Percentiles rank a stretch among this genome's conserved stretches.
These are phyloP conservation scores for Prosapia bicincta DNA, from an alignment of 2,888 invertebrate genomes.

Conservation along the genomic window DNA sequence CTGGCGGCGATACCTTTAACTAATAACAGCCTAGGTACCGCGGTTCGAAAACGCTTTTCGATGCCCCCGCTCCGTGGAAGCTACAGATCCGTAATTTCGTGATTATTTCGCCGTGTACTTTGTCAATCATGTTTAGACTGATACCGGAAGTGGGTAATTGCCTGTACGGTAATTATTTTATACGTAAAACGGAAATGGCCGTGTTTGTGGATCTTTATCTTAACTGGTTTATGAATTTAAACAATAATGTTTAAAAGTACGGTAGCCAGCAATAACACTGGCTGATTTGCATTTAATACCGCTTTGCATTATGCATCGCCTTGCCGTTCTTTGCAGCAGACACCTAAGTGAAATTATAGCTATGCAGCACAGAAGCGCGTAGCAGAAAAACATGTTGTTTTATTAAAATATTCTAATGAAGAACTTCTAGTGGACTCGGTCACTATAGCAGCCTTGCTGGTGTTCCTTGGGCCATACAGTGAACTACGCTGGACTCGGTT, in stretches of 20 bases:
- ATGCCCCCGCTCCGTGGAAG: too few species aligned
- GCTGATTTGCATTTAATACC: neutral
- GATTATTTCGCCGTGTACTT: neutral
- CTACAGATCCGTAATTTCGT: neutral
- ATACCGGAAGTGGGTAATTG: neutral
- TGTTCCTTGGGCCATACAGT: too few species aligned
- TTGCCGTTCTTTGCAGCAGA: neutral
- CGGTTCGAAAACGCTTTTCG: neutral
- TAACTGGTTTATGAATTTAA: neutral
- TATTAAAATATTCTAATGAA: too few species aligned
- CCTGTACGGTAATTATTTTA: neutral
- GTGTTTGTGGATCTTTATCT: neutral
- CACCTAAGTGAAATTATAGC: too few species aligned
- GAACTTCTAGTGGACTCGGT: too few species aligned
- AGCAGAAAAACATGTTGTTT: too few species aligned
- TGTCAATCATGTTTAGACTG: neutral
- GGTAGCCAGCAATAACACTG: neutral
- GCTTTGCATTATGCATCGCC: neutral
- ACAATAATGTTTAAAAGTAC: neutral
- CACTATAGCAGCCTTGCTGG: too few species aligned
- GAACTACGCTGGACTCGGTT: too few species aligned
- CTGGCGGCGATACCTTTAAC: neutral
- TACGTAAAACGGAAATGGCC: neutral
- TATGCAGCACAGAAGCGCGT: too few species aligned
- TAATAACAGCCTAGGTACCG: neutral